Evolutionary conservation across 2,797 vertebrate species (phyloP).

Genomic region (Sebastes taczanowskii): DNA sequence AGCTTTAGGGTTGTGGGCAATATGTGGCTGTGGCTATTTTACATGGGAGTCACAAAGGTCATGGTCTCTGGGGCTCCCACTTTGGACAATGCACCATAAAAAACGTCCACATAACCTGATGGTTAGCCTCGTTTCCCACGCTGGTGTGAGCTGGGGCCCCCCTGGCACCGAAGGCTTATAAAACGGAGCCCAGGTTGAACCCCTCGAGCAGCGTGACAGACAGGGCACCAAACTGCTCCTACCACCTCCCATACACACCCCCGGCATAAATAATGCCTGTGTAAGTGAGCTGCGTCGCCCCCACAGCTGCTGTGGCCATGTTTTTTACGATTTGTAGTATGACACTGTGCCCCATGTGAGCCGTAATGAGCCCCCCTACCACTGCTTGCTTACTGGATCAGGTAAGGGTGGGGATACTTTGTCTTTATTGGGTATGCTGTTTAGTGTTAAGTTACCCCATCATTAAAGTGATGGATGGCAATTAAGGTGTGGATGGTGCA

Average conservation of each 20-base stretch:
- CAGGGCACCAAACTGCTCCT: conserved; percentile 56
- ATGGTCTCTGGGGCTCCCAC: conserved; percentile 20
- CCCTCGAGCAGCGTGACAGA: conserved; percentile 68
- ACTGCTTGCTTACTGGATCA: conserved; percentile 57
- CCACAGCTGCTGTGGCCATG: conserved; percentile 61
- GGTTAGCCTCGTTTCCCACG: conserved; percentile 74
- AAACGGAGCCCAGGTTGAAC: conserved; percentile 63
- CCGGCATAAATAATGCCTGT: conserved; percentile 77
- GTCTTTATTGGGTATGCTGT: conserved; percentile 68
- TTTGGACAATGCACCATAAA: conserved; percentile 65
- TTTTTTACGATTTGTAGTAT: conserved; percentile 75
- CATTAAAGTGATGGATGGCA: conserved; percentile 70
- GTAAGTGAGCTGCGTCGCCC: conserved; percentile 58
- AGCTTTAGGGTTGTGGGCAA: conserved; percentile 29
- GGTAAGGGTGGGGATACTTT: conserved; percentile 64
- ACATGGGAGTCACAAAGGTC: conserved; percentile 31
- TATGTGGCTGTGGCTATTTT: not conserved
- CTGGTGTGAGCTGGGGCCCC: conserved; percentile 51
- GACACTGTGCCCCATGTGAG: conserved; percentile 66
- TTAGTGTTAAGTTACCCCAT: conserved; percentile 67
- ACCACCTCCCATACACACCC: conserved; percentile 29
- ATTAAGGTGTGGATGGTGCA: conserved; percentile 53
- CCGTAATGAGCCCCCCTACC: conserved; percentile 71
- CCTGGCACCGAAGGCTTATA: conserved; percentile 66
- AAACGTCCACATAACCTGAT: conserved; percentile 52